Base-by-base conservation (phyloP, 2,113 vertebrate genomes). In the Puffinus mauretanicus region DNA sequence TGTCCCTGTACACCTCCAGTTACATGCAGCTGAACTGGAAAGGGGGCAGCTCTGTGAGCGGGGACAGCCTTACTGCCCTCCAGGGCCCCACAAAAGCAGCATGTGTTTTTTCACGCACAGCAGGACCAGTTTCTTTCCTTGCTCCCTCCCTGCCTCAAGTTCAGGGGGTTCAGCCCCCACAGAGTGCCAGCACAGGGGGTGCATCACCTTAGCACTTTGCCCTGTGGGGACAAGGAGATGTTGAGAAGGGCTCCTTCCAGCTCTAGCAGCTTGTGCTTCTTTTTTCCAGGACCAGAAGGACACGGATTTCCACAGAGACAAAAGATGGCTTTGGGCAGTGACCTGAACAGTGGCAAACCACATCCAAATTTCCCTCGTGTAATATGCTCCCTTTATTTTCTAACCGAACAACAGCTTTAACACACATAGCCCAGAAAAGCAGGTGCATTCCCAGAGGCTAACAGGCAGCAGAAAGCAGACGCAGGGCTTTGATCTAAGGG, bases 1-100 rank as follows among this genome's bases (percentile, higher is more conserved):
- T 3, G 66, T 10, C 13, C 58, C 61, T 5, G 32, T 1, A 7
- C 24, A 2, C 44, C 20, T 8, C 24, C 24, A 2, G 13, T 9
- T 30, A 1, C 1, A 0, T 1, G 20, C 34, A 32, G 20, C 1
- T 34, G n/a, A 47, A 54, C 64, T 65, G 54, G 30, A 17, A 55
- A 29, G 4, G 7, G 1, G 10, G 30, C 11, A 69, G 9, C 4
- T 30, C 10, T 13, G 7, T 0, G 47, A 57, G 34, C 4, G 4
- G 42, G 40, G 29, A 29, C 16, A 61, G 17, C 49, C 5, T 29
- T 7, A 1, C 1, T 18, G 17, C 13, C 44, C 77, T 46, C 7
- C 52, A 34, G 38, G 14, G 44, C 15, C 22, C 36, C 4, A 1
- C 8, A 8, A 22, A 5, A 75, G 25, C 47, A 82, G 24, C 22